Percentiles rank a stretch among this genome's conserved stretches.
Conservation (phyloP, 2,797 vertebrate species). For the Eurystomus glaucurus region DNA sequence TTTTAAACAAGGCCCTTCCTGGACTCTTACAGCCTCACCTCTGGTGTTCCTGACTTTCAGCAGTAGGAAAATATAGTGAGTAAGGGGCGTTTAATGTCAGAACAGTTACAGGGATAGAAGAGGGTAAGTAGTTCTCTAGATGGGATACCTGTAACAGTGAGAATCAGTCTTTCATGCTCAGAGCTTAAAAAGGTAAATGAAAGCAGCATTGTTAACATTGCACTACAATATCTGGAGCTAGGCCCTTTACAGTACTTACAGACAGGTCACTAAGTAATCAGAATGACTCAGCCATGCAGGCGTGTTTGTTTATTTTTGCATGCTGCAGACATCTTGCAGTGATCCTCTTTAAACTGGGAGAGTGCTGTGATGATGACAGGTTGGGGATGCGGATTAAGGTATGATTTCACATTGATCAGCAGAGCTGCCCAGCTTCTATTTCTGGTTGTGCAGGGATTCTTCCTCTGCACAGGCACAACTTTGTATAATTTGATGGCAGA, state of each 20-base stretch:
- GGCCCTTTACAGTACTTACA: background rate
- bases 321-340: background rate
- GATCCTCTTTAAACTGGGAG: background rate
- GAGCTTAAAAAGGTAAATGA: background rate
- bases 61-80: background rate
- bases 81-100: background rate
- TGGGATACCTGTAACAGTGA: background rate
- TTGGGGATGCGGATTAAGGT: background rate
- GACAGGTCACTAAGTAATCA: background rate
- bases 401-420: background rate
- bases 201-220: background rate
- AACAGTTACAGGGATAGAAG: background rate
- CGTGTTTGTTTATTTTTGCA: slow-evolving; percentile 14
- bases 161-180: background rate
- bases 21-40: background rate
- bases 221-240: background rate
- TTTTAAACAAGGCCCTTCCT: background rate
- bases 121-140: background rate
- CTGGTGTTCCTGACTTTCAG: background rate
- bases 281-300: background rate
- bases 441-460: background rate
- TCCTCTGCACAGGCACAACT: background rate
- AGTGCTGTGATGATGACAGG: background rate
- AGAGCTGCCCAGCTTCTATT: background rate
- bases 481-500: background rate